phyloP scores from a whole-genome alignment of 2,113 vertebrate genomes.

The Saiga tatarica region DNA sequence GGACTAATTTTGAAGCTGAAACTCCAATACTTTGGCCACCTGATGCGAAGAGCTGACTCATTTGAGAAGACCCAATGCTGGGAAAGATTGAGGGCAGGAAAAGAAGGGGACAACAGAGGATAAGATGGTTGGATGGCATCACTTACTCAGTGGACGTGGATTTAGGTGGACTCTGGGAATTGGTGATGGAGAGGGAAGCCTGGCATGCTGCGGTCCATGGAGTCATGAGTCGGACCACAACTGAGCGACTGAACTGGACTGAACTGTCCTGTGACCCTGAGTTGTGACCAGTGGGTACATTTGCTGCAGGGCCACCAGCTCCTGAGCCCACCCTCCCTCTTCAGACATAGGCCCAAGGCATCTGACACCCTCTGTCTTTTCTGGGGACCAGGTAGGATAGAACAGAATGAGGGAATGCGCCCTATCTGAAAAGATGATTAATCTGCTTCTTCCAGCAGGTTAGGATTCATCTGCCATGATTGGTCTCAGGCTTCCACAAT shows the following conservation, averaged over 20 bases:
- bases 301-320: neutral
- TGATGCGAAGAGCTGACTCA: neutral
- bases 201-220: neutral
- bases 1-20: neutral
- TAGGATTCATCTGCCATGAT: neutral
- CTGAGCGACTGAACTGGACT: neutral
- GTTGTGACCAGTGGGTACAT: neutral
- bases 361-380: neutral
- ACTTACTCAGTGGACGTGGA: neutral
- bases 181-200: neutral
- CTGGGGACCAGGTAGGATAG: neutral
- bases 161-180: neutral
- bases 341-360: neutral
- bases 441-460: neutral
- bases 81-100: neutral
- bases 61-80: neutral
- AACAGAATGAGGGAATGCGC: neutral
- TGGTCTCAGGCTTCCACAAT: neutral
- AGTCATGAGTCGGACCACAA: no score
- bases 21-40: neutral
- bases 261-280: neutral
- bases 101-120: neutral
- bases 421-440: neutral
- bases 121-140: neutral
- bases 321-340: neutral